A percentile compares a stretch with the other conserved stretches of the same genome.
Conservation (phyloP, 2,797 vertebrate genomes). For the Hephaestus fuliginosus region DNA sequence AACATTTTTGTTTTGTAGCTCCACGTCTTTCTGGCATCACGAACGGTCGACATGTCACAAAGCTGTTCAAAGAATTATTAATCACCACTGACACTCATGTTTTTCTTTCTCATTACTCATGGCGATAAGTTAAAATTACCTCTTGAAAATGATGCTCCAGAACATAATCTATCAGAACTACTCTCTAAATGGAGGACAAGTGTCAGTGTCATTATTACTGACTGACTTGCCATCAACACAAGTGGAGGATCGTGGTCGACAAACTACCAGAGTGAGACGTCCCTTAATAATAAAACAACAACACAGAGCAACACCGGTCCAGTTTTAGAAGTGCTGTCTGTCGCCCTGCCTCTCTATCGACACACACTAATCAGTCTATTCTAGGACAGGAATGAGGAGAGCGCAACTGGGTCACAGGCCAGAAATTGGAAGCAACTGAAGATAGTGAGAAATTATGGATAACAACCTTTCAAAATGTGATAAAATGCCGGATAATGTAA, state of each 20-base stretch:
- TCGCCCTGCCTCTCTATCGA: neutral
- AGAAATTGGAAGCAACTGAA: conserved; percentile 26
- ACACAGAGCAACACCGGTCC: neutral
- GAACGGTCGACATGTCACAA: neutral
- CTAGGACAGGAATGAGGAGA: conserved; percentile 13
- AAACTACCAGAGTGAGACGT: conserved; percentile 6
- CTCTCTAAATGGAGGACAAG: conserved; percentile 18
- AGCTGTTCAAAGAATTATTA: conserved; percentile 3
- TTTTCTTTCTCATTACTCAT: neutral
- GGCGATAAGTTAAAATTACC: conserved; percentile 1
- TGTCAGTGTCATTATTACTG: neutral
- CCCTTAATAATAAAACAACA: conserved; percentile 29
- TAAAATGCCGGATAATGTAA: neutral
- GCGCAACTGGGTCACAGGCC: conserved; percentile 42
- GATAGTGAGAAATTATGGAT: conserved; percentile 5
- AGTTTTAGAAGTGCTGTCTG: conserved; percentile 7
- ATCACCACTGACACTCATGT: neutral
- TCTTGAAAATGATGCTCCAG: conserved; percentile 2
- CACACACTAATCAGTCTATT: conserved; percentile 33
- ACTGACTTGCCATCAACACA: conserved; percentile 20
- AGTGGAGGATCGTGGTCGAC: conserved; percentile 6
- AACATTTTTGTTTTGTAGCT: neutral
- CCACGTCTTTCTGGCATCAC: neutral
- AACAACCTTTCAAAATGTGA: neutral
- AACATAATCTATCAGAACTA: conserved; percentile 2